These are phyloP conservation scores for Myxocyprinus asiaticus DNA, from an alignment of 2,113 vertebrate species.

Conservation along the genomic window DNA sequence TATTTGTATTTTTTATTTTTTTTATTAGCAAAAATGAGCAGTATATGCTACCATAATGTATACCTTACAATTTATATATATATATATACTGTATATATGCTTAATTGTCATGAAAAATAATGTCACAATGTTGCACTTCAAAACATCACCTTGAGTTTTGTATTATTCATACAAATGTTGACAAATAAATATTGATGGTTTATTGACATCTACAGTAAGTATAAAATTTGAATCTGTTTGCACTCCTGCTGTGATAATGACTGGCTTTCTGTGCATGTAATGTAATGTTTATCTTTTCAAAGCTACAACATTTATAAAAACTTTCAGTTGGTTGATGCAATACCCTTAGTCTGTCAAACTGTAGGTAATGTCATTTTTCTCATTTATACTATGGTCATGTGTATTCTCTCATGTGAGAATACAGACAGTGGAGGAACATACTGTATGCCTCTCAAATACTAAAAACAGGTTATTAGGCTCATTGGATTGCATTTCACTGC, in stretches of 20 bases:
- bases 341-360: background rate
- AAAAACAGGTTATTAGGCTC: too few relatives aligned
- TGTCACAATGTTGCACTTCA: too few relatives aligned
- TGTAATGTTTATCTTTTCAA: constrained; percentile 9
- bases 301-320: constrained; percentile 31
- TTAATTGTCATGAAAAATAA: too few relatives aligned
- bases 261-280: constrained; percentile 5
- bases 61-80: too few relatives aligned
- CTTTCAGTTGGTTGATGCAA: background rate
- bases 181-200: background rate
- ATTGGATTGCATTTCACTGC: too few relatives aligned
- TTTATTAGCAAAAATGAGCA: too few relatives aligned
- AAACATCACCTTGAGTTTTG: background rate
- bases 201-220: background rate
- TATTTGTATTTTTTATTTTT: too few relatives aligned
- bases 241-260: constrained; percentile 23
- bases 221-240: background rate
- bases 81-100: too few relatives aligned
- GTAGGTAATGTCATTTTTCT: background rate
- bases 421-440: too few relatives aligned
- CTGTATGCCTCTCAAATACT: too few relatives aligned
- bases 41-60: too few relatives aligned
- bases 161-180: background rate
- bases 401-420: too few relatives aligned
- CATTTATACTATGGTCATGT: background rate